These are phyloP conservation scores for Pao palembangensis DNA, from an alignment of 2,113 vertebrate species.

Conservation along the genomic window DNA sequence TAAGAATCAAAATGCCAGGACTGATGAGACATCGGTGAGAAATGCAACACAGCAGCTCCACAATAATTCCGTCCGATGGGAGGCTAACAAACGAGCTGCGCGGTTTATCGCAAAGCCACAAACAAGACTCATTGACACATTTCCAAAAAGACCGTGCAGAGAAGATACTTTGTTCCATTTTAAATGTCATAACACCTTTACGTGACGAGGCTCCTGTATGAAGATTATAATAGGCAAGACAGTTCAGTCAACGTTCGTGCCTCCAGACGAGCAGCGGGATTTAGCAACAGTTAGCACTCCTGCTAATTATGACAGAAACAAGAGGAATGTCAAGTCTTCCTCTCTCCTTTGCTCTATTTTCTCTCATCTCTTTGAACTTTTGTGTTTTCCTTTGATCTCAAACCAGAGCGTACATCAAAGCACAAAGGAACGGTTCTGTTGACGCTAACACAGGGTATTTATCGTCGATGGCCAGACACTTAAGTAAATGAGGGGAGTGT, in stretches of 20 bases:
- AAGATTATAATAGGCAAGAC: conserved; percentile 1
- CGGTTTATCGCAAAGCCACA: conserved; percentile 47
- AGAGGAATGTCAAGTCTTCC: not conserved
- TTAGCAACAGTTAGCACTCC: not conserved
- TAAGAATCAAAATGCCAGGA: conserved; percentile 75
- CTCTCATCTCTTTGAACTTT: too few species aligned
- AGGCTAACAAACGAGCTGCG: conserved; percentile 30
- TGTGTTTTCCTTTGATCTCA: not conserved
- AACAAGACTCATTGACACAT: conserved; percentile 32
- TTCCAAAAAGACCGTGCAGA: conserved; percentile 7
- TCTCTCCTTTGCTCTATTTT: too few species aligned
- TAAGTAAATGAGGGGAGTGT: conserved; percentile 69
- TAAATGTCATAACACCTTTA: conserved; percentile 59
- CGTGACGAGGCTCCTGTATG: conserved; percentile 13
- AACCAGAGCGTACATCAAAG: too few species aligned
- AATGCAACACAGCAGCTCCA: conserved; percentile 50
- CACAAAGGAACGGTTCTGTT: too few species aligned
- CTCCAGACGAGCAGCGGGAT: not conserved
- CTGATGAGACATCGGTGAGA: conserved; percentile 55
- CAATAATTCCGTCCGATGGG: conserved; percentile 50
- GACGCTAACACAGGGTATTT: too few species aligned
- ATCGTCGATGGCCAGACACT: conserved; percentile 22
- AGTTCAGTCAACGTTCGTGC: too few species aligned
- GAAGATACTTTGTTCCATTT: conserved; percentile 38
- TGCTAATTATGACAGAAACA: not conserved